Evolutionary conservation across 92 coral and sea anemone species (phyloP), one percentile per base, ranked within the genome.

Genomic region (Palythoa heliodiscus): DNA sequence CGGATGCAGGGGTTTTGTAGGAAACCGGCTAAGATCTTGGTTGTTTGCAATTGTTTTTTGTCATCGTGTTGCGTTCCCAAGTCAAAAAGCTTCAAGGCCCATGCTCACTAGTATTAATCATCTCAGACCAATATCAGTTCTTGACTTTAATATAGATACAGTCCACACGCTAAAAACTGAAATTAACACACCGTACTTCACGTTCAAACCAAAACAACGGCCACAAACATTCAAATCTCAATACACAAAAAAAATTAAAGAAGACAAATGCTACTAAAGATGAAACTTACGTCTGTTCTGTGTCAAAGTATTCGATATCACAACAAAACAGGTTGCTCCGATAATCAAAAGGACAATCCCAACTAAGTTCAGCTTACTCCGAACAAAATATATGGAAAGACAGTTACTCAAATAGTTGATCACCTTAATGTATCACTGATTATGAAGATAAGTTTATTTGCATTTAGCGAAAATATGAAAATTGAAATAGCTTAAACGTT

Each of bases 91-190:
- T 40, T 5, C 47, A 40, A 40, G 47, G 5, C 5, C 47, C 47
- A 40, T 2, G 47, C 5, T 40, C 47, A 40, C 5, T 40, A 40
- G 47, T 40, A 40, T 40, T 40, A 40, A 40, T 5, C 47, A 40
- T 52, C 29, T 52, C 54, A 71, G 76, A 71, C 76, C 23, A 40
- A 71, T 71, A 40, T 40, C 76, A 40, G 6, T 38, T 40, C 53
- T 71, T 71, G 54, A 71, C 55, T 71, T 40, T 71, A 38, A 40
- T 40, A 40, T 5, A 16, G 55, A 71, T 71, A 39, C 76, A 71
- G 55, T 71, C 74, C 39, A 70, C 43, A 25, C 74, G 43, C 43
- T 70, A 70, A 70, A 70, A 70, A 70, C 74, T 70, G 76, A 40
- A 71, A 38, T 71, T 71, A 37, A 71, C 75, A 38, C 73, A 70